These are phyloP conservation scores for Neodiprion fabricii DNA, from an alignment of 1,140 invertebrate genomes.

Conservation along the genomic window DNA sequence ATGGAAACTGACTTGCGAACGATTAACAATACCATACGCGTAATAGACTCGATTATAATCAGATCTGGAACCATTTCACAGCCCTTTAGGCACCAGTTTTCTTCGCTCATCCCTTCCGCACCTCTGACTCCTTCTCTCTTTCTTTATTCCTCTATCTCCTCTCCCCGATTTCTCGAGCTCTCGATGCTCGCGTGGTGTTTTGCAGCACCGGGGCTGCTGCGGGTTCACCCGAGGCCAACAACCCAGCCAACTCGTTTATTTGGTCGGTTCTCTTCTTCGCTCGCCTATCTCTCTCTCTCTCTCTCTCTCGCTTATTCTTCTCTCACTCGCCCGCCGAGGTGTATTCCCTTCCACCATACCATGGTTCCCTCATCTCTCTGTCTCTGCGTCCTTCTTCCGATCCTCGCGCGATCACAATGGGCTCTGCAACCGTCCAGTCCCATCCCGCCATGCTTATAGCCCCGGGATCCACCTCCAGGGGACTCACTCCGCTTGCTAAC, in stretches of 20 bases:
- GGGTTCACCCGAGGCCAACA: conserved; percentile 14
- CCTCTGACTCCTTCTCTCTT: conserved; percentile 23
- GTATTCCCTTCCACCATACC: background rate
- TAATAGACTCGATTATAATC: background rate
- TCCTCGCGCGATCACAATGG: background rate
- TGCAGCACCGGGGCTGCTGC: background rate
- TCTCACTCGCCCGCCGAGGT: background rate
- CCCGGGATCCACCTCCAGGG: too few species aligned
- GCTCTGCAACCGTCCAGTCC: too few species aligned
- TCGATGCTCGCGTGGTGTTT: conserved; percentile 23
- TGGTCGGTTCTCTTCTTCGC: conserved; percentile 13
- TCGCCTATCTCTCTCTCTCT: conserved; percentile 13
- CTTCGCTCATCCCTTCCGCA: conserved; percentile 47
- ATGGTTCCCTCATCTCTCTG: background rate
- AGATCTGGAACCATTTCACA: background rate
- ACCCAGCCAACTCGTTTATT: conserved; percentile 11
- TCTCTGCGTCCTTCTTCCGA: background rate
- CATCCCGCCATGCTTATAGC: too few species aligned
- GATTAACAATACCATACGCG: too few species aligned
- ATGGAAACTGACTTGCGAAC: too few species aligned
- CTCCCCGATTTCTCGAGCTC: conserved; percentile 21
- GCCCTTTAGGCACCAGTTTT: conserved; percentile 34
- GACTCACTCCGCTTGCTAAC: too few species aligned
- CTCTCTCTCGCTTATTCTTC: background rate
- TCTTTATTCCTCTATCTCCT: conserved; percentile 13